Conservation (phyloP, 2,797 vertebrate species). For the Platyrinchus mystaceus region DNA sequence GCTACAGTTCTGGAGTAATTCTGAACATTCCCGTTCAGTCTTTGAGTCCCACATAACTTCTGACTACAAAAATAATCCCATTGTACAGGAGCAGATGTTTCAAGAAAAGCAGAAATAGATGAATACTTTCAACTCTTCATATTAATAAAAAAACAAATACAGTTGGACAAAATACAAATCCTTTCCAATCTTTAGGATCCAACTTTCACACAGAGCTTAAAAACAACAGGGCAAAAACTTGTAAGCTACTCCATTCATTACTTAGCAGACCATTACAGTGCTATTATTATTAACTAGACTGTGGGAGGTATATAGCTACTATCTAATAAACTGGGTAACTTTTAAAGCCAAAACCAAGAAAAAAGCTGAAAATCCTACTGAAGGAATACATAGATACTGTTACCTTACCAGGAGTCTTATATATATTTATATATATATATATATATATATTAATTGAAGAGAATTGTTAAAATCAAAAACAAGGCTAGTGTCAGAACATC, state of each 20-base stretch:
- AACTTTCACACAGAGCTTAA: not conserved
- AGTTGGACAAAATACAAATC: not conserved
- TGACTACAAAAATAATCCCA: not conserved
- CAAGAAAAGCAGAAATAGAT: not conserved
- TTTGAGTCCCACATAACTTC: not conserved
- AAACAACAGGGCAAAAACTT: not conserved
- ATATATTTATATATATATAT: not conserved
- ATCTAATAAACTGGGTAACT: not conserved
- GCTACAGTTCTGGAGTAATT: not conserved
- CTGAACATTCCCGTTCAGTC: not conserved
- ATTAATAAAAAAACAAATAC: not conserved
- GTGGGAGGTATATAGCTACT: not conserved
- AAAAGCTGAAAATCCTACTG: not conserved
- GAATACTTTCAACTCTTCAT: not conserved
- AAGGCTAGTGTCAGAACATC: not conserved
- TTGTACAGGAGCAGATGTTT: not conserved
- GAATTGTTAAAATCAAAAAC: not conserved
- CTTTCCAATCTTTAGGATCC: not conserved
- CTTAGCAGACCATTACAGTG: not conserved
- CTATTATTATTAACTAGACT: not conserved
- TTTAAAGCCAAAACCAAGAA: not conserved
- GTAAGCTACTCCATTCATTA: not conserved
- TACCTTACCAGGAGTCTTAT: not conserved
- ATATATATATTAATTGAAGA: not conserved
- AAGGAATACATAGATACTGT: fast-evolving